phyloP scores from a whole-genome alignment of 2,888 invertebrate species.

The Trisateles emortualis region DNA sequence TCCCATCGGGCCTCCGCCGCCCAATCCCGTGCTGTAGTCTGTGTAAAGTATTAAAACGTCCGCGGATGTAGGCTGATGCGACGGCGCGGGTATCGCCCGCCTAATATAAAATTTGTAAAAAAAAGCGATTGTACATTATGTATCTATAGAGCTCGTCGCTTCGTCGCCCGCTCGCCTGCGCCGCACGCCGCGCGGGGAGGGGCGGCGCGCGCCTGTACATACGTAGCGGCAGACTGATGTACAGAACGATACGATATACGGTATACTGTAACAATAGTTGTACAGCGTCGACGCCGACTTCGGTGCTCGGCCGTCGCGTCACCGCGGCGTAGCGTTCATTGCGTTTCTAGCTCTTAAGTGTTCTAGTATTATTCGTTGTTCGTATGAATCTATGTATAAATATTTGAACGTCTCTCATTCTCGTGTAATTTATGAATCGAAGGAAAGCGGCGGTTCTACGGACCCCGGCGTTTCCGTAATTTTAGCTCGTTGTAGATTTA shows the following conservation, averaged over 20 bases:
- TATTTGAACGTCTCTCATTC: slow-evolving; percentile 86
- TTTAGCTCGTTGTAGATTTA: slow-evolving; percentile 85
- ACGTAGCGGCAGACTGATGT: slow-evolving; percentile 82
- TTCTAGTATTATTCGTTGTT: slow-evolving; percentile 87
- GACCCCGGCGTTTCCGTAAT: slow-evolving; percentile 76
- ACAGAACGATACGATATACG: slow-evolving; percentile 75
- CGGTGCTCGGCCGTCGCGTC: slow-evolving; percentile 78
- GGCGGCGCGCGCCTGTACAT: slow-evolving; percentile 69
- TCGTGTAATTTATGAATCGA: slow-evolving; percentile 85
- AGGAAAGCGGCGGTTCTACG: slow-evolving; percentile 72
- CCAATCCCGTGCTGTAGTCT: slow-evolving; percentile 87
- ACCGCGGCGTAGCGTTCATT: slow-evolving; percentile 74
- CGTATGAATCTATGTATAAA: slow-evolving; percentile 87
- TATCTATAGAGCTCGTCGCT: slow-evolving; percentile 75
- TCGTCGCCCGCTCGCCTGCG: slow-evolving; percentile 49
- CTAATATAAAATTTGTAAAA: slow-evolving; percentile 83
- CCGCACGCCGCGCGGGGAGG: slow-evolving; percentile 46
- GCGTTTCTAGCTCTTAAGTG: slow-evolving; percentile 81
- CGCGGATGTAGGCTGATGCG: slow-evolving; percentile 64
- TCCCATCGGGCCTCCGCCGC: slow-evolving; percentile 91
- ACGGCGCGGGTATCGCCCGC: slow-evolving; percentile 66
- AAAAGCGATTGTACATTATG: slow-evolving; percentile 85
- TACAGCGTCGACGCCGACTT: slow-evolving; percentile 77
- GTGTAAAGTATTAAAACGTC: slow-evolving; percentile 68
- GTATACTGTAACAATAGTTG: slow-evolving; percentile 77